These are phyloP conservation scores for Phaethon lepturus DNA, from an alignment of 2,113 vertebrate species.

Conservation along the genomic window DNA sequence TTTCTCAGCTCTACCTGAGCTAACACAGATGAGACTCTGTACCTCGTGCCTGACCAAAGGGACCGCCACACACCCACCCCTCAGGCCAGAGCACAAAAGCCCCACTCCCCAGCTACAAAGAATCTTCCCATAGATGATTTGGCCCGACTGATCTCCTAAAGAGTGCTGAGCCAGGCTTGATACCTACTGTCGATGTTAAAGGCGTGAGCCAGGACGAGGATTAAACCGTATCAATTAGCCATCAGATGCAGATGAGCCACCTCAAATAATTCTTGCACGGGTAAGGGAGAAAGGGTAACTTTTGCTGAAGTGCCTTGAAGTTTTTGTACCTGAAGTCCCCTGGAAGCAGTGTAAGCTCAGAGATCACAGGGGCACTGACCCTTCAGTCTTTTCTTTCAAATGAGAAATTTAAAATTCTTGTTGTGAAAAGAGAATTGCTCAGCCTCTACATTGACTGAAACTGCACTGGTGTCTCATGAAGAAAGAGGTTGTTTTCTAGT, in stretches of 20 bases:
- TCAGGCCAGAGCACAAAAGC: neutral
- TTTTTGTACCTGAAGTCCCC: neutral
- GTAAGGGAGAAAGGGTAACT: neutral
- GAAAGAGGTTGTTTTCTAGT: neutral
- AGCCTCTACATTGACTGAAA: neutral
- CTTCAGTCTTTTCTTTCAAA: neutral
- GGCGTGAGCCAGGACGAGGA: neutral
- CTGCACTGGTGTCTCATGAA: neutral
- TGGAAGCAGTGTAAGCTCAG: neutral
- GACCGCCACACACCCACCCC: rapidly evolving
- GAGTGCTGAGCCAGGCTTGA: neutral
- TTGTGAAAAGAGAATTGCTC: neutral
- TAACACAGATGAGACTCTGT: neutral
- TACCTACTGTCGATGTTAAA: neutral
- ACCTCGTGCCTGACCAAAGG: neutral
- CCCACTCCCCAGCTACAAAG: neutral
- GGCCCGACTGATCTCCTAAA: neutral
- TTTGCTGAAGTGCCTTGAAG: neutral
- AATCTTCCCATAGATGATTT: neutral
- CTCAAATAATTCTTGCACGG: neutral
- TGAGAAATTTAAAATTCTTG: neutral
- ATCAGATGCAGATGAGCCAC: neutral
- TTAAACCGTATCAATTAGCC: neutral
- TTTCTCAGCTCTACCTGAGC: neutral
- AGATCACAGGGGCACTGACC: neutral